Evolutionary conservation across 2,113 vertebrate genomes (phyloP).

Genomic region (Lichenostomus cassidix): DNA sequence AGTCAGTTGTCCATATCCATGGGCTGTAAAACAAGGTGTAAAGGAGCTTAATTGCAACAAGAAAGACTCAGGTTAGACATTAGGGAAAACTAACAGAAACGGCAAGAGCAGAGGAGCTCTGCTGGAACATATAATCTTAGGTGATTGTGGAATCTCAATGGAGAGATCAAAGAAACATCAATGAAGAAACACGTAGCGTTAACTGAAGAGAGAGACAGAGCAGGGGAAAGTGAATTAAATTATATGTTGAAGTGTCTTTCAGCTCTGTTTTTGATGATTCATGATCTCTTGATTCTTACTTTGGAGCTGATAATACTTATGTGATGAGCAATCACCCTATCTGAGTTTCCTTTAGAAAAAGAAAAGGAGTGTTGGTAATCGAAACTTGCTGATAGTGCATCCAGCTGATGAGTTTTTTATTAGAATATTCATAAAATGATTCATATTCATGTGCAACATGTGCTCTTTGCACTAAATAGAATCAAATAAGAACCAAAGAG

Average conservation of each 20-base stretch:
- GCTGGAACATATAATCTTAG: not conserved
- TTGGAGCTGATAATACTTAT: not conserved
- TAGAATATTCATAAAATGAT: not conserved
- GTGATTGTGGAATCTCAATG: not conserved
- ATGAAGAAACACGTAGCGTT: not conserved
- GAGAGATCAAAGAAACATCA: constrained; percentile 1
- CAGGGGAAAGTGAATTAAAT: not conserved
- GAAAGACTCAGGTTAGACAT: not conserved
- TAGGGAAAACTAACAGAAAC: not conserved
- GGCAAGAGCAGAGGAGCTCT: not conserved
- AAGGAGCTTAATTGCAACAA: not conserved
- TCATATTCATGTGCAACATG: not conserved
- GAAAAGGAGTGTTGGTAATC: not conserved
- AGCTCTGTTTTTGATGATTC: not conserved
- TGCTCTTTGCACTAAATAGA: not conserved
- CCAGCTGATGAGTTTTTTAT: not conserved
- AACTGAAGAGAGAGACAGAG: not conserved
- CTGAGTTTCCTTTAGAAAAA: not conserved
- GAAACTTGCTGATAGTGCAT: not conserved
- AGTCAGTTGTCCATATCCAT: not conserved
- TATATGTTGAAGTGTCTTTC: not conserved
- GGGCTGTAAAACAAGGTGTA: not conserved
- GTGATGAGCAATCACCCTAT: not conserved
- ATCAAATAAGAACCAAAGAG: not conserved
- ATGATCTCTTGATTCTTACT: not conserved